Percentiles rank a stretch among this genome's conserved stretches.
phyloP scores from a whole-genome alignment of 2,888 invertebrate genomes.

The Pilophorus perplexus region DNA sequence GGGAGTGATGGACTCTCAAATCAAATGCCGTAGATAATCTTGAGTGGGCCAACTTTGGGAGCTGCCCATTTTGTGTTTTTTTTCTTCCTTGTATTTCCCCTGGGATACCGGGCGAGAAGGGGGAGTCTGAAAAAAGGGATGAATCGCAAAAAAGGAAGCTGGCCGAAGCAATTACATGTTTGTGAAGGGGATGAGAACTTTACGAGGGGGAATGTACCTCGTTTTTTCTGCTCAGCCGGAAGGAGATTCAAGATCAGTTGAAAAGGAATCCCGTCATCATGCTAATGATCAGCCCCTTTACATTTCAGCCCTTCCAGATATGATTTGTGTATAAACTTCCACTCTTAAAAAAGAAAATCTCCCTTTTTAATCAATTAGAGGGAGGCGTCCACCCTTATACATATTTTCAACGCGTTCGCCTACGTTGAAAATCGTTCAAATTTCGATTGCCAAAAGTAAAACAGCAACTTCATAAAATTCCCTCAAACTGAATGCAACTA shows the following conservation, averaged over 20 bases:
- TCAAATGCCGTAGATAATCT: conserved; percentile 31
- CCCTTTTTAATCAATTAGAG: neutral
- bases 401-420: too few species aligned
- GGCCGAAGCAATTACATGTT: conserved; percentile 35
- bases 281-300: conserved; percentile 29
- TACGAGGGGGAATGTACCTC: neutral
- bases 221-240: conserved; percentile 14
- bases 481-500: too few species aligned
- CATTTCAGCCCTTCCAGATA: conserved; percentile 11
- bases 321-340: conserved; percentile 33
- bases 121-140: conserved; percentile 4
- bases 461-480: too few species aligned
- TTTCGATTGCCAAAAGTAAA: too few species aligned
- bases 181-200: conserved; percentile 4
- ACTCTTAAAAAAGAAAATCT: neutral
- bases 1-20: conserved; percentile 14
- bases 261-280: conserved; percentile 27
- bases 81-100: conserved; percentile 16
- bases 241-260: conserved; percentile 26
- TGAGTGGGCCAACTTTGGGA: conserved; percentile 31
- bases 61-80: conserved; percentile 15
- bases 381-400: too few species aligned
- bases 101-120: neutral
- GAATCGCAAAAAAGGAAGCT: conserved; percentile 29
- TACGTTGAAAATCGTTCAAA: too few species aligned